A percentile compares a stretch with the other conserved stretches of the same genome.
phyloP scores from a whole-genome alignment of 2,888 invertebrate genomes.

The Bellardia pandia region DNA sequence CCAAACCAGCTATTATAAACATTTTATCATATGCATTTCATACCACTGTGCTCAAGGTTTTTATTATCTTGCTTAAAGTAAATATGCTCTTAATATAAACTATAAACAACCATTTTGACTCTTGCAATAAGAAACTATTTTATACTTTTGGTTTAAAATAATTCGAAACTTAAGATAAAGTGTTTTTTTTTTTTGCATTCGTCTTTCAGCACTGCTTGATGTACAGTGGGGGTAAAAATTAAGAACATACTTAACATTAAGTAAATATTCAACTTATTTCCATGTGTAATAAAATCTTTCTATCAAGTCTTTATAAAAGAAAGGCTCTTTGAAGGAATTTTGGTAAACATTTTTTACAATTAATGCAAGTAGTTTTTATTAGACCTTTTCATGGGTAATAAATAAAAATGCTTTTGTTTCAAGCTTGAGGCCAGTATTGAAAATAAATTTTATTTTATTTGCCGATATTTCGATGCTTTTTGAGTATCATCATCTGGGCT shows the following conservation, averaged over 20 bases:
- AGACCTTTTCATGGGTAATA: too few species aligned
- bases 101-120: background rate
- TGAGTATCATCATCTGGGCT: too few species aligned
- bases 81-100: conserved; percentile 7
- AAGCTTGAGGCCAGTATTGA: too few species aligned
- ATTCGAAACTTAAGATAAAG: conserved; percentile 6
- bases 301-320: too few species aligned
- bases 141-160: conserved; percentile 5
- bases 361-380: too few species aligned
- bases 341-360: too few species aligned
- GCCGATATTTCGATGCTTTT: too few species aligned
- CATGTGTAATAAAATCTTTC: too few species aligned
- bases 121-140: conserved; percentile 5
- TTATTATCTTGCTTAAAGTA: background rate
- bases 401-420: too few species aligned
- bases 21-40: background rate
- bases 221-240: background rate
- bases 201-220: background rate
- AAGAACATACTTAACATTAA: background rate
- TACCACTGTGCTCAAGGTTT: background rate
- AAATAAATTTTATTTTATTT: too few species aligned
- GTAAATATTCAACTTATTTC: too few species aligned
- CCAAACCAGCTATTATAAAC: background rate
- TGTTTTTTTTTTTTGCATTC: background rate
- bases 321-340: too few species aligned